These are phyloP conservation scores for Henricia sp. DNA, from an alignment of 53 echinoderm and acorn worm species.

Conservation along the genomic window DNA sequence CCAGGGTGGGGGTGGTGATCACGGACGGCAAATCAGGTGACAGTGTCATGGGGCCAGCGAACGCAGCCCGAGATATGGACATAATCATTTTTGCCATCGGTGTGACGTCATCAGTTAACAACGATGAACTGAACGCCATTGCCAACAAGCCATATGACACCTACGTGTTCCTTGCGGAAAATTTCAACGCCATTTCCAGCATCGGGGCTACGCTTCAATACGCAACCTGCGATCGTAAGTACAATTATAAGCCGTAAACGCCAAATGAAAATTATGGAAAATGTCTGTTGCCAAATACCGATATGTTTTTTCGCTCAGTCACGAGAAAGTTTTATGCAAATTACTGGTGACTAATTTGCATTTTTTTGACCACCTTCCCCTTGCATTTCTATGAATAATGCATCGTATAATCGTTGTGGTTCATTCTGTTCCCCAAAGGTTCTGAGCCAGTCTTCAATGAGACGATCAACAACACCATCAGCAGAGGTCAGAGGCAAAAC, in stretches of 20 bases:
- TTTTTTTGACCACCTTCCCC: too few relatives aligned
- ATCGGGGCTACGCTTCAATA: slow-evolving; percentile 8
- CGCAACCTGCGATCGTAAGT: slow-evolving; percentile 23
- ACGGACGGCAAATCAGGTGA: slow-evolving; percentile 9
- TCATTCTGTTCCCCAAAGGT: not conserved
- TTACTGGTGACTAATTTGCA: too few relatives aligned
- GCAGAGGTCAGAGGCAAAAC: not conserved
- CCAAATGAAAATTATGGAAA: too few relatives aligned
- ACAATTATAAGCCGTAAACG: not conserved
- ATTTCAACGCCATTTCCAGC: slow-evolving; percentile 17
- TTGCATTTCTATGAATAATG: not conserved
- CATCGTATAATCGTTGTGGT: not conserved
- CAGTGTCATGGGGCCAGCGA: not conserved
- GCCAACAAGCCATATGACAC: slow-evolving; percentile 24
- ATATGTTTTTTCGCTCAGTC: too few relatives aligned
- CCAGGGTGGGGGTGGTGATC: slow-evolving; percentile 5
- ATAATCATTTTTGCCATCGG: slow-evolving; percentile 18
- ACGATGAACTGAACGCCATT: not conserved
- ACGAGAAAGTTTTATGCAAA: too few relatives aligned
- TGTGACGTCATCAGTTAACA: not conserved
- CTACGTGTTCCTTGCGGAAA: slow-evolving; percentile 8
- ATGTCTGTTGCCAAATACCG: too few relatives aligned
- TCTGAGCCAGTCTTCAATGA: not conserved
- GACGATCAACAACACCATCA: not conserved
- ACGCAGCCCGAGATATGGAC: not conserved